phyloP scores from a whole-genome alignment of 2,888 invertebrate species.

The Anorthoa munda region DNA sequence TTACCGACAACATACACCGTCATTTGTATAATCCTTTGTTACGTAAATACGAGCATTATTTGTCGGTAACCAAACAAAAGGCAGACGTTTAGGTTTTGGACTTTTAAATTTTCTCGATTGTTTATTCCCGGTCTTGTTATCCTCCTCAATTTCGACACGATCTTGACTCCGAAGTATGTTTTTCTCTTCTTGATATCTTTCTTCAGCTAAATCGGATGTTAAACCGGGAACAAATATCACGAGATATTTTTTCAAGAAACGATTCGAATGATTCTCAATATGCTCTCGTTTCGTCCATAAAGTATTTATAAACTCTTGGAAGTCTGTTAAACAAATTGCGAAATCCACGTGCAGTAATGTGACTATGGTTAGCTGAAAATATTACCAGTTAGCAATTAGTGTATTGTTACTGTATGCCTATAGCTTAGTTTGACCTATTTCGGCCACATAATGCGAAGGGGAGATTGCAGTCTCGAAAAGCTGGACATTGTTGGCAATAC shows the following conservation, averaged over 20 bases:
- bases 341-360: constrained; percentile 13
- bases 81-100: not conserved
- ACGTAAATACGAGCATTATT: not conserved
- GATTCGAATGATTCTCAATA: not conserved
- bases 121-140: not conserved
- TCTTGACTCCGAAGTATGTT: not conserved
- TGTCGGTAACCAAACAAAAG: not conserved
- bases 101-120: too few species aligned
- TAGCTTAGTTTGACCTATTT: too few species aligned
- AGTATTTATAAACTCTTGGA: not conserved
- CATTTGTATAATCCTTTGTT: not conserved
- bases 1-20: constrained; percentile 3
- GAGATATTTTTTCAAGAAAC: not conserved
- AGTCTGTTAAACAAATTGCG: not conserved
- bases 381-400: constrained; percentile 4
- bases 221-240: constrained; percentile 12
- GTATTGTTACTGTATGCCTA: not conserved
- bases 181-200: not conserved
- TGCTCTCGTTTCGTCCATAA: not conserved
- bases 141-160: not conserved
- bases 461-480: too few species aligned
- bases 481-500: too few species aligned
- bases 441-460: too few species aligned
- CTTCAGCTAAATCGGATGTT: not conserved
- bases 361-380: constrained; percentile 21